Percentiles rank a stretch among this genome's conserved stretches.
Conservation (phyloP, 2,888 invertebrate species). For the Pristionchus arcanus region DNA sequence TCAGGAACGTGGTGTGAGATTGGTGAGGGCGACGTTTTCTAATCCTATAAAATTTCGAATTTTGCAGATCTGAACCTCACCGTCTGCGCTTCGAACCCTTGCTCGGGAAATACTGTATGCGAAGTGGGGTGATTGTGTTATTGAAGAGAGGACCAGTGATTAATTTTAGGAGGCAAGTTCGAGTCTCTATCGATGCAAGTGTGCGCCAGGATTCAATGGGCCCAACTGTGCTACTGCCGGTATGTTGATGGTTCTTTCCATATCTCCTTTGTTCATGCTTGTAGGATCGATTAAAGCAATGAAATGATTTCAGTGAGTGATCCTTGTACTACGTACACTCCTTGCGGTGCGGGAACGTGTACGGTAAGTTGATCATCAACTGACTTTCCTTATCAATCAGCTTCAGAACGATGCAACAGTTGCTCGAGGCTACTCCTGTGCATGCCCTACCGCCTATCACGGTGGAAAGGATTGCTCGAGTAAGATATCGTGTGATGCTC, state of each 20-base stretch:
- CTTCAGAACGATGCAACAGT: neutral
- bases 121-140: neutral
- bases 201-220: constrained; percentile 12
- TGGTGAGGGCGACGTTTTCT: neutral
- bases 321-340: neutral
- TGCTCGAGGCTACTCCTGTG: neutral
- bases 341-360: neutral
- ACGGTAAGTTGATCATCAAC: neutral
- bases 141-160: neutral
- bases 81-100: neutral
- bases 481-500: neutral
- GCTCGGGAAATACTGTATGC: neutral
- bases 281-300: neutral
- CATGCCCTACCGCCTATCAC: neutral
- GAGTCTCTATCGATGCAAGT: neutral
- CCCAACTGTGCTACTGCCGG: neutral
- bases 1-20: neutral
- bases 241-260: neutral
- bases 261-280: neutral
- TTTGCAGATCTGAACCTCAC: neutral
- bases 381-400: neutral
- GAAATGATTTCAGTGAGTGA: neutral
- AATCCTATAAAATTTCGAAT: neutral
- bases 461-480: neutral
- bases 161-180: neutral